Evolutionary conservation across 2,797 vertebrate species (phyloP).

Genomic region (Hydrocynus forskahlii): DNA sequence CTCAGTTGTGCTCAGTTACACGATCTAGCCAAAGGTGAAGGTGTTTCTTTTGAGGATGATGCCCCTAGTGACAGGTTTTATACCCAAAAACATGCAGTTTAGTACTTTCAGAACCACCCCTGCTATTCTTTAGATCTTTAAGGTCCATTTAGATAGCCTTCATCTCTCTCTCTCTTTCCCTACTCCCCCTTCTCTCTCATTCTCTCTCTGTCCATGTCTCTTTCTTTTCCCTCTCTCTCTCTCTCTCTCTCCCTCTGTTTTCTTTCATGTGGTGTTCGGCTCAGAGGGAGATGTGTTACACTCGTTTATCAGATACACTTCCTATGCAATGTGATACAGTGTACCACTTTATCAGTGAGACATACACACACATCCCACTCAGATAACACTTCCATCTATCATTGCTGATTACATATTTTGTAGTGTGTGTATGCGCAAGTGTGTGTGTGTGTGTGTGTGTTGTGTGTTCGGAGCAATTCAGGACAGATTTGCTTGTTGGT

Average conservation of each 20-base stretch:
- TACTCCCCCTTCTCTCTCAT: background rate
- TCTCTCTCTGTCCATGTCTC: background rate
- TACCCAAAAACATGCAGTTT: no score
- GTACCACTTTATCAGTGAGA: background rate
- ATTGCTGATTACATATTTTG: slow-evolving; percentile 14
- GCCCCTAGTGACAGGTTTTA: no score
- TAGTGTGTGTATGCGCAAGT: background rate
- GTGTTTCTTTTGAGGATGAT: no score
- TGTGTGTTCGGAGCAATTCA: background rate
- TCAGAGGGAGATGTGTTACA: slow-evolving; percentile 14
- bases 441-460: background rate
- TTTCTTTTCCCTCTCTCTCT: background rate
- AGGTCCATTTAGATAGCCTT: no score
- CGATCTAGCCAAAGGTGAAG: no score
- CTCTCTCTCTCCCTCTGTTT: background rate
- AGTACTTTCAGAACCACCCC: no score
- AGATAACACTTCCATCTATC: background rate
- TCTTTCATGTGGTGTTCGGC: slow-evolving; percentile 59
- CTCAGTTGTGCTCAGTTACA: no score
- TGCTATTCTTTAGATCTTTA: no score
- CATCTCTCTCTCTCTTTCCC: no score
- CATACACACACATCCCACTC: background rate
- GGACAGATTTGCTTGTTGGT: background rate
- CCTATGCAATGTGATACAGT: background rate
- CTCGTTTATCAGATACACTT: slow-evolving; percentile 1